Conservation (phyloP, 2,113 vertebrate species). For the Chitala chitala region DNA sequence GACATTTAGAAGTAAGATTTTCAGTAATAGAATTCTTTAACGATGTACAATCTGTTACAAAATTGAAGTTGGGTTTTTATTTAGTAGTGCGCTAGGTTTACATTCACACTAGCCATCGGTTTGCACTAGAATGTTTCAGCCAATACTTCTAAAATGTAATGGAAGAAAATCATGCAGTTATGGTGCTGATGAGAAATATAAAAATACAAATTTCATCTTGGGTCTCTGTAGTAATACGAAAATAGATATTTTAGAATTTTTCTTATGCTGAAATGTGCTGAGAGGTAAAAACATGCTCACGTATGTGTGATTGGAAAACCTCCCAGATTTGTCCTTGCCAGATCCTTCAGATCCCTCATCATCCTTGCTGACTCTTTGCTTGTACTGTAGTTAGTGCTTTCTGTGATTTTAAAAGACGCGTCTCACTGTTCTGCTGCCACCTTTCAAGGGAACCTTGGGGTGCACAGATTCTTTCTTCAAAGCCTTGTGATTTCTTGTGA, state of each 20-base stretch:
- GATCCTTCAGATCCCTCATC: background rate
- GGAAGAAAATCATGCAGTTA: no score
- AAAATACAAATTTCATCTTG: no score
- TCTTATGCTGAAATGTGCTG: background rate
- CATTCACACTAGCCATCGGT: no score
- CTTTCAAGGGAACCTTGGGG: background rate
- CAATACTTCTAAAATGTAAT: no score
- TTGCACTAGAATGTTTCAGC: no score
- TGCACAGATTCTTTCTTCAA: background rate
- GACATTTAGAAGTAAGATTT: no score
- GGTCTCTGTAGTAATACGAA: slow-evolving; percentile 2
- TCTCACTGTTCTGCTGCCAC: background rate
- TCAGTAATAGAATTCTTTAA: no score
- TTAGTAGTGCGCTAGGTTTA: no score
- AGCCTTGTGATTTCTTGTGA: background rate
- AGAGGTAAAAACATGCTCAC: background rate
- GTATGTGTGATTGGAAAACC: background rate
- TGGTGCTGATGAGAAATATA: no score
- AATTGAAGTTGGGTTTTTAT: no score
- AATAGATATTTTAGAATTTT: background rate
- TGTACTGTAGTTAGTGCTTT: background rate
- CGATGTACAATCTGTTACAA: no score
- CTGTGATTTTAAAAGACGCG: background rate
- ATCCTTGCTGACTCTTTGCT: background rate
- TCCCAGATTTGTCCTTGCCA: background rate